A percentile compares a stretch with the other conserved stretches of the same genome.
Evolutionary conservation across 1,140 invertebrate species (phyloP).

Genomic region (Drosophila navojoa): DNA sequence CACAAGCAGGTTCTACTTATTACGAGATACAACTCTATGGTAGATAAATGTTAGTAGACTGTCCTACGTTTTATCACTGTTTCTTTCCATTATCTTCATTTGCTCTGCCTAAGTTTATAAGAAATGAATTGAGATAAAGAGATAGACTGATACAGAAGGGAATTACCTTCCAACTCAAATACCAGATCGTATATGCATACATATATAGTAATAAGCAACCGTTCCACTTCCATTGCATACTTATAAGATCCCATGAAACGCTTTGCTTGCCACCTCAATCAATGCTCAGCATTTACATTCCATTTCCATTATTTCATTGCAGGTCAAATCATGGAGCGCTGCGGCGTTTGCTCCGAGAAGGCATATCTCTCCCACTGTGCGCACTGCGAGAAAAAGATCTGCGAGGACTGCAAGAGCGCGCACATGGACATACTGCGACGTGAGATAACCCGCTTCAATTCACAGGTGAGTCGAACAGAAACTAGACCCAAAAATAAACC

Average conservation of each 20-base stretch:
- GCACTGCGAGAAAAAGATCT: conserved; percentile 97
- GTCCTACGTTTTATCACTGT: too few relatives aligned
- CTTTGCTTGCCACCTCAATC: not conserved
- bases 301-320: conserved; percentile 15
- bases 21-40: too few relatives aligned
- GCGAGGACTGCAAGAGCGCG: conserved; percentile 95
- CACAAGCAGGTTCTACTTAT: too few relatives aligned
- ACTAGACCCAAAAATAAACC: not conserved
- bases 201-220: too few relatives aligned
- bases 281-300: not conserved
- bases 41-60: too few relatives aligned
- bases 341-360: conserved; percentile 97
- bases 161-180: too few relatives aligned
- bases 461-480: conserved; percentile 87
- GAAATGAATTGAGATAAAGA: too few relatives aligned
- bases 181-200: too few relatives aligned
- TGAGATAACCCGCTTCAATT: conserved; percentile 97
- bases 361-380: conserved; percentile 94
- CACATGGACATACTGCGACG: conserved; percentile 97
- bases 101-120: too few relatives aligned
- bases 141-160: too few relatives aligned
- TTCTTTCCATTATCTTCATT: too few relatives aligned
- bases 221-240: not conserved
- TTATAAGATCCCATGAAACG: not conserved
- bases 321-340: conserved; percentile 92